phyloP scores from a whole-genome alignment of 2,113 vertebrate species.

The Oryzias javanicus region DNA sequence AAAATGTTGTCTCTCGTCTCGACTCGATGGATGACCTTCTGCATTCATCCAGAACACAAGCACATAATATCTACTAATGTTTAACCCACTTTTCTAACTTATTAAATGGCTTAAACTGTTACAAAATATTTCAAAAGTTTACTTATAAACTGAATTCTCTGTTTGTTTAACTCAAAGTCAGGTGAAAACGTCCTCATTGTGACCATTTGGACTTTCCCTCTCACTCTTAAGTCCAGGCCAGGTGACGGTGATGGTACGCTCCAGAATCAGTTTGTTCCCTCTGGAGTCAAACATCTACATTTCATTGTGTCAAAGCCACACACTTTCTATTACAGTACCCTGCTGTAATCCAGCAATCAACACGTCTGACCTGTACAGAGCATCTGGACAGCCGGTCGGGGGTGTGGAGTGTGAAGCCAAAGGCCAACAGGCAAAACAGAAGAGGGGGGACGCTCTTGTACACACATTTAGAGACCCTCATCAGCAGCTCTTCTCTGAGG shows the following conservation, averaged over 20 bases:
- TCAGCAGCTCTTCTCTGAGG: constrained; percentile 6
- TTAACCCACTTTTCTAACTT: no score
- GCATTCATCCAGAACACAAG: no score
- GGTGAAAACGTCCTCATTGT: constrained; percentile 1
- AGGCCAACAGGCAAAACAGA: constrained; percentile 11
- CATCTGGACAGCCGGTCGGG: neutral
- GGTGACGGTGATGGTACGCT: constrained; percentile 25
- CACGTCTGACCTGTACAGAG: constrained; percentile 21
- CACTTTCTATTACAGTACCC: constrained; percentile 19
- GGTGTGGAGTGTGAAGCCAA: constrained; percentile 43
- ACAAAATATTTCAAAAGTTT: neutral
- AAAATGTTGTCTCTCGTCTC: no score
- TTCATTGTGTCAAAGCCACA: constrained; percentile 12
- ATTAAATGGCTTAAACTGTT: no score
- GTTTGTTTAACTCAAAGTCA: neutral
- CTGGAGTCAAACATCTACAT: constrained; percentile 44
- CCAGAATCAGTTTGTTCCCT: constrained; percentile 16
- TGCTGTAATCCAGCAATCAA: constrained; percentile 32
- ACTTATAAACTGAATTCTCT: neutral
- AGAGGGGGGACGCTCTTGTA: neutral
- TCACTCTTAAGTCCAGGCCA: constrained; percentile 2
- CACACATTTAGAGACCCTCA: constrained; percentile 21
- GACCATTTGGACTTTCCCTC: constrained; percentile 12
- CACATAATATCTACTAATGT: no score
- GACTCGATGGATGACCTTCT: no score